Evolutionary conservation across 2,113 vertebrate species (phyloP).

Genomic region (Crotophaga sulcirostris): DNA sequence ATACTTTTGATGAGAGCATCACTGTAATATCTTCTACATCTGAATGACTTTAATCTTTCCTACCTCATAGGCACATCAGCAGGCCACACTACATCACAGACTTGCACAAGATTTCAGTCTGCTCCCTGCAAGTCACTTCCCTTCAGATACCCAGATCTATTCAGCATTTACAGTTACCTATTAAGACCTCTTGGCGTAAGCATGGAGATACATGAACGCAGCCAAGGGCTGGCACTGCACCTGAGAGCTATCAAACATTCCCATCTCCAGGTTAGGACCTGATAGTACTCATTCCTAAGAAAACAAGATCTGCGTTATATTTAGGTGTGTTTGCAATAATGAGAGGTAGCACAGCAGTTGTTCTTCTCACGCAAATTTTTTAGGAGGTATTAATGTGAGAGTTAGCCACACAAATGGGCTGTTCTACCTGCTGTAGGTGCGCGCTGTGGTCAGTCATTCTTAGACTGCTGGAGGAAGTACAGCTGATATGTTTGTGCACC

Average conservation of each 20-base stretch:
- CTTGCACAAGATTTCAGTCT: neutral
- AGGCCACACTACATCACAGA: neutral
- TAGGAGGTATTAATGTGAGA: neutral
- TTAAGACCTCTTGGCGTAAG: neutral
- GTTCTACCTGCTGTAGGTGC: neutral
- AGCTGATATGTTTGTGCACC: neutral
- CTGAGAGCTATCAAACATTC: neutral
- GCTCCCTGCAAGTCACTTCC: neutral
- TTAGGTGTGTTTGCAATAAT: neutral
- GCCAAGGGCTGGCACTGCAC: neutral
- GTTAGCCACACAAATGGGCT: neutral
- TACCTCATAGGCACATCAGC: neutral
- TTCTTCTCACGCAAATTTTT: neutral
- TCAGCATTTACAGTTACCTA: neutral
- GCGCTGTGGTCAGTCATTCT: neutral
- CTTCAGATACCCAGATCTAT: neutral
- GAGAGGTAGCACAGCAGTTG: neutral
- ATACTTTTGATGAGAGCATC: neutral
- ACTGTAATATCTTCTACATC: neutral
- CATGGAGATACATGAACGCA: neutral
- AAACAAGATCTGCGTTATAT: conserved; percentile 39
- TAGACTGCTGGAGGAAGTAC: neutral
- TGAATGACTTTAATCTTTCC: neutral
- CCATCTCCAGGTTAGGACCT: neutral
- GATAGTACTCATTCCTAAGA: conserved; percentile 7